Evolutionary conservation across 2,113 vertebrate genomes (phyloP), one percentile per base, ranked within the genome.

Genomic region (Odocoileus virginianus): DNA sequence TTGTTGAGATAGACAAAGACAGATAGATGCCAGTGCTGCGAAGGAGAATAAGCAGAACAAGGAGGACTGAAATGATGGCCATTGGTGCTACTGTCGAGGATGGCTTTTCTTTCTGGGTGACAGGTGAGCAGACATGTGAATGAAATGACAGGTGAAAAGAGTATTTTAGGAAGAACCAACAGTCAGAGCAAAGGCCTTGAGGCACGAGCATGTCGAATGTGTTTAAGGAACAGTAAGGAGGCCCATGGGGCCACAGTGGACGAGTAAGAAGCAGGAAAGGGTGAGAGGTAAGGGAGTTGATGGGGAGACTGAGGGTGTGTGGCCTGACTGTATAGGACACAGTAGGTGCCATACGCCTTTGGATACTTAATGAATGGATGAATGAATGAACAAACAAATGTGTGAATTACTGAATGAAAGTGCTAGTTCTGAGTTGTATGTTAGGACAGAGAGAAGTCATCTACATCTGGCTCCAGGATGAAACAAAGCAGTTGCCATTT

Each of bases 21-120:
- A n/a, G 8, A 50, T 1, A 25, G 11, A 15, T 15, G 7, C 16
- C 23, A 8, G 76, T 21, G 33, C 27, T 55, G 45, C 64, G 9
- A 85, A 45, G 54, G 67, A 85, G 83, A 91, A 33, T 19, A 58
- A 78, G 12, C 58, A 60, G 64, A 55, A 13, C 5, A 47, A 87
- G 54, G 84, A 47, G 78, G 21, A 54, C 2, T 28, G 58, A 36
- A 47, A 67, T 9, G 45, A 7, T 17, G 10, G 14, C 6, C 5
- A 2, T 7, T 11, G 12, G 5, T 5, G 1, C 14, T 33, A 0
- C 7, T 8, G 27, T 10, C 60, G 10, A 30, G 7, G 36, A n/a
- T 0, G 25, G 19, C 76, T 21, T 25, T 28, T 28, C 33, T 52
- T 2, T 2, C 11, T 50, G 50, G 30, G 27, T 40, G 90, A 47